Evolutionary conservation across 2,888 invertebrate genomes (phyloP), one percentile per base, ranked within the genome.

Genomic region (Taphrorychus bicolor): DNA sequence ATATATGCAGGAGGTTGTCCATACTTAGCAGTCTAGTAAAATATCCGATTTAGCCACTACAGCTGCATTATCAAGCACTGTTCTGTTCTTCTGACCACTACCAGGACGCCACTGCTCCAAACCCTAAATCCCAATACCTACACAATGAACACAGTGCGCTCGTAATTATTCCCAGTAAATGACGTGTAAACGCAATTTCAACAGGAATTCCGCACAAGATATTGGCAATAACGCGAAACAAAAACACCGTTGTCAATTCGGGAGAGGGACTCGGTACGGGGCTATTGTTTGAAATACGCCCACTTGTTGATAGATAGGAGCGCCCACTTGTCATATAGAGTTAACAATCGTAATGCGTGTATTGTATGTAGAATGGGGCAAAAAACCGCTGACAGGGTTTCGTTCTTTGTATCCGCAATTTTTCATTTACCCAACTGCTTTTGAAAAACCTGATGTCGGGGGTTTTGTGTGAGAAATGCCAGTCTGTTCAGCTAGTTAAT

Each of bases 121-220:
- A 45, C 14, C 17, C 45, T 5, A 45, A 45, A 45, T 45, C 14
- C 45, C 45, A 17, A 16, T 45, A 16, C n/a, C n/a, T n/a, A n/a
- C 17, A 45, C 14, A 51, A 51, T 51, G 51, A 51, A 51, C 51
- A 51, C 51, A 51, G 21, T 19, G 21, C 18, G 19, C 18, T 18
- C 5, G 51, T 22, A 58, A 58, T 16, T 22, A 14, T 42, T 52
- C 52, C 52, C n/a, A 45, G 49, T 24, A 24, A 59, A 59, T 49
- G 59, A 49, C 32, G 59, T 40, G 49, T 60, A 32, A 60, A 60
- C 32, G 60, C 60, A 60, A 52, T 41, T 49, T 60, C 60, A 22
- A 48, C 60, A 14, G 3, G 22, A 48, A 51, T 52, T 60, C 49
- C 32, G 19, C 41, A 24, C 60, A 60, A 23, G 52, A 49, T 60